Evolutionary conservation across 64 coral and sea anemone species (phyloP).

Genomic region (Acropora tenuis): DNA sequence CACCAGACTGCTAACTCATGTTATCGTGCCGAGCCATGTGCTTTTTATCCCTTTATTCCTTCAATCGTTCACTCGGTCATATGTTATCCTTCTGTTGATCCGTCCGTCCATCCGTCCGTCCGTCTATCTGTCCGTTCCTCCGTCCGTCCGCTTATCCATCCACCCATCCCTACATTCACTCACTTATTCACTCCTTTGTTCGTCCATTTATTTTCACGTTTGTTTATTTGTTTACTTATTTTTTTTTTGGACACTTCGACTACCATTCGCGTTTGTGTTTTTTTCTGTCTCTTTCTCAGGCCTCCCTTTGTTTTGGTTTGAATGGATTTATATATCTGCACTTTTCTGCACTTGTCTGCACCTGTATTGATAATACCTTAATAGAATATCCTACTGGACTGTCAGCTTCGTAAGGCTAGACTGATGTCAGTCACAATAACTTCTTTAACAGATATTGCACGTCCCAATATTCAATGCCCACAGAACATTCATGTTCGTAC

Average conservation of each 20-base stretch:
- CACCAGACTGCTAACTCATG: neutral
- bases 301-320: no score
- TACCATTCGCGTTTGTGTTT: no score
- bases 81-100: no score
- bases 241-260: no score
- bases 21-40: neutral
- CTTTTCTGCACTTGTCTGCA: neutral
- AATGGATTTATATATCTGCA: neutral
- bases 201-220: neutral
- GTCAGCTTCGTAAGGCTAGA: neutral
- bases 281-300: no score
- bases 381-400: neutral
- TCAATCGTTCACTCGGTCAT: neutral
- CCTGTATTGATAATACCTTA: neutral
- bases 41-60: neutral
- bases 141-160: no score
- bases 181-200: no score
- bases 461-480: conserved; percentile 41
- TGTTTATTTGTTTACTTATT: no score
- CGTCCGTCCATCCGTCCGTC: no score
- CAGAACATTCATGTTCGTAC: neutral
- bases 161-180: neutral
- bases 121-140: no score
- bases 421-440: neutral
- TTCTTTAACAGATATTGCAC: conserved; percentile 1